Evolutionary conservation across 2,888 invertebrate species (phyloP).

Genomic region (Epirrhoe alternata): DNA sequence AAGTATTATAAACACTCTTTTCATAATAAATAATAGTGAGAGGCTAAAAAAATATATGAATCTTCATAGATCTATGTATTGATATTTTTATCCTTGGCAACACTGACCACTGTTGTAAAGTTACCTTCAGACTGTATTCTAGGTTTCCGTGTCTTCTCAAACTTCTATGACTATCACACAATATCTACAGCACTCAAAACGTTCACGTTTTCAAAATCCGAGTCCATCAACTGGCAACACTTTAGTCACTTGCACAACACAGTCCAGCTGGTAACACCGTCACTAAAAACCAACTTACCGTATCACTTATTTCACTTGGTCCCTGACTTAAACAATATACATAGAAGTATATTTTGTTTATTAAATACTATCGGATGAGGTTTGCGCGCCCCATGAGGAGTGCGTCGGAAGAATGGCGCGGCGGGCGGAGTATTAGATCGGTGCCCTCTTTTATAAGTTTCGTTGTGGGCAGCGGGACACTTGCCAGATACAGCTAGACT

Average conservation of each 20-base stretch:
- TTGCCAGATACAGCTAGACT: slow-evolving; percentile 41
- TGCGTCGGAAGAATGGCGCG: slow-evolving; percentile 76
- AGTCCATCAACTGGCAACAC: slow-evolving; percentile 59
- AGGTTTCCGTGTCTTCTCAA: slow-evolving; percentile 36
- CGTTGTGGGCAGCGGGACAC: slow-evolving; percentile 62
- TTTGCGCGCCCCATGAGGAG: slow-evolving; percentile 84
- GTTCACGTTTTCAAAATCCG: slow-evolving; percentile 56
- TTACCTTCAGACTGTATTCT: slow-evolving; percentile 44
- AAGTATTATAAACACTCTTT: slow-evolving; percentile 14
- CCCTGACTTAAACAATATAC: slow-evolving; percentile 72
- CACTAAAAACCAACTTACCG: slow-evolving; percentile 77
- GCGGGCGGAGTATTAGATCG: slow-evolving; percentile 77
- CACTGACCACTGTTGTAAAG: slow-evolving; percentile 62
- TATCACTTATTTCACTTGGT: slow-evolving; percentile 83
- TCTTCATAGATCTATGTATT: slow-evolving; percentile 1
- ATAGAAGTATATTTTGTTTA: slow-evolving; percentile 68
- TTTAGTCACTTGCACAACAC: slow-evolving; percentile 79
- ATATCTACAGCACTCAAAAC: slow-evolving; percentile 50
- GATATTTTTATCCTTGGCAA: slow-evolving; percentile 55
- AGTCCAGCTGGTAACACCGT: slow-evolving; percentile 71
- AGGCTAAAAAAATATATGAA: background rate
- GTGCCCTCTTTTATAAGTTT: slow-evolving; percentile 82
- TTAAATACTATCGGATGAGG: slow-evolving; percentile 76
- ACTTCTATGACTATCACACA: slow-evolving; percentile 45
- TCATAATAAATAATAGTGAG: slow-evolving; percentile 8